Conservation (phyloP, 2,888 invertebrate genomes). For the Gymnoscelis rufifasciata region DNA sequence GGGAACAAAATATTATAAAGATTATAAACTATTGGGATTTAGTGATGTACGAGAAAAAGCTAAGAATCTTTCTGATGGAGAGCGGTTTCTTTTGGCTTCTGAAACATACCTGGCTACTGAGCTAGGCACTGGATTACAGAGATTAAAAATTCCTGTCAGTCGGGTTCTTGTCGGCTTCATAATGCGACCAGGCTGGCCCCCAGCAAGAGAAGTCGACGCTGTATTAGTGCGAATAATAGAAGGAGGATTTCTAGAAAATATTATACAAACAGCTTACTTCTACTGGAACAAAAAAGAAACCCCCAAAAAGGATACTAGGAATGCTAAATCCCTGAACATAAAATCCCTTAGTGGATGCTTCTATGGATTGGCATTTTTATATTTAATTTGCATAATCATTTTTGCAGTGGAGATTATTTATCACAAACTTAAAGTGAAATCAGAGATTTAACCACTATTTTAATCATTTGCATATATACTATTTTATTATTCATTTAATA, state of each 20-base stretch:
- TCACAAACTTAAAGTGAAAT: constrained; percentile 11
- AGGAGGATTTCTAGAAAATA: constrained; percentile 37
- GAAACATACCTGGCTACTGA: constrained; percentile 30
- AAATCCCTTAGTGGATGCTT: constrained; percentile 43
- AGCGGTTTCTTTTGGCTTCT: constrained; percentile 40
- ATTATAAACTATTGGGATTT: constrained; percentile 28
- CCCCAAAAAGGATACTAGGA: neutral
- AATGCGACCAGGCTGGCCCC: constrained; percentile 56
- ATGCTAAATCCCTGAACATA: constrained; percentile 34
- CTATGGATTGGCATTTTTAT: constrained; percentile 38
- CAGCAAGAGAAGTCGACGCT: constrained; percentile 32
- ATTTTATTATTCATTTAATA: too few relatives aligned
- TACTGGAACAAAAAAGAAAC: constrained; percentile 14
- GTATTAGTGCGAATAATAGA: constrained; percentile 37
- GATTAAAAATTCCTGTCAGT: constrained; percentile 36
- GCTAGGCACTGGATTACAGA: constrained; percentile 35
- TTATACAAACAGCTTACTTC: constrained; percentile 20
- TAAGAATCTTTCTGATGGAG: constrained; percentile 38
- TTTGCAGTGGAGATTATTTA: constrained; percentile 41
- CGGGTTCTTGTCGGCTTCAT: constrained; percentile 34
- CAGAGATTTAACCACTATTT: neutral
- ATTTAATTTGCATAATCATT: constrained; percentile 36
- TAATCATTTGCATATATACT: too few relatives aligned
- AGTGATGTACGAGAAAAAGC: constrained; percentile 29
- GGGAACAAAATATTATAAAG: constrained; percentile 34